A percentile compares a stretch with the other conserved stretches of the same genome.
Evolutionary conservation across 2,113 vertebrate genomes (phyloP).

Genomic region (Leptobrachium ailaonicum): DNA sequence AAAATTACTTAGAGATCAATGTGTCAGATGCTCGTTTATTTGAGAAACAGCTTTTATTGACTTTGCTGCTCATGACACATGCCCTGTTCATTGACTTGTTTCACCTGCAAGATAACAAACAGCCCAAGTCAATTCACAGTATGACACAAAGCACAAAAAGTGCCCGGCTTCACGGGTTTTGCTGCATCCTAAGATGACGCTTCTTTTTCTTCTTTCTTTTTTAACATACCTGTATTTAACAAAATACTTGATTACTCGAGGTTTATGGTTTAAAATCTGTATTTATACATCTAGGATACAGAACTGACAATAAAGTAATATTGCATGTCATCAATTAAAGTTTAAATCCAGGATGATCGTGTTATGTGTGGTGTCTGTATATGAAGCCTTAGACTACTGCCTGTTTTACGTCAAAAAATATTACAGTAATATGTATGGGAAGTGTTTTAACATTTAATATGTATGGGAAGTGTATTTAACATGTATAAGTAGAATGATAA

Average conservation of each 20-base stretch:
- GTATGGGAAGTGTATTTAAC: too few relatives aligned
- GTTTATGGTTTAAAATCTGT: not conserved
- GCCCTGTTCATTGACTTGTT: slow-evolving; percentile 22
- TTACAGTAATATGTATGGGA: too few relatives aligned
- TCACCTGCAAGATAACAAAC: slow-evolving; percentile 20
- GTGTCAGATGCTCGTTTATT: slow-evolving; percentile 8
- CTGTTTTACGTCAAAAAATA: too few relatives aligned
- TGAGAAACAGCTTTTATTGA: slow-evolving; percentile 27
- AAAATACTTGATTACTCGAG: not conserved
- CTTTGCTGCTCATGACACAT: slow-evolving; percentile 21
- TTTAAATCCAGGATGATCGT: too few relatives aligned
- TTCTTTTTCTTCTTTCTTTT: not conserved
- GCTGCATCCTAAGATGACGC: not conserved
- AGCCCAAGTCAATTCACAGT: slow-evolving; percentile 13
- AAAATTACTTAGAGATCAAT: slow-evolving; percentile 4
- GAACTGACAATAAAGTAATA: too few relatives aligned
- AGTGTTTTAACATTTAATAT: too few relatives aligned
- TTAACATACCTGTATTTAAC: not conserved
- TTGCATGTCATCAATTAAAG: too few relatives aligned
- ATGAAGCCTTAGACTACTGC: too few relatives aligned
- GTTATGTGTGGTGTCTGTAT: too few relatives aligned
- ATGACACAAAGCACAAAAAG: slow-evolving; percentile 16
- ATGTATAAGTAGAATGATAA: too few relatives aligned
- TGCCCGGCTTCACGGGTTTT: not conserved
- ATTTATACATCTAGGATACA: too few relatives aligned